phyloP scores from a whole-genome alignment of 1,140 invertebrate genomes.

The Monomorium pharaonis region DNA sequence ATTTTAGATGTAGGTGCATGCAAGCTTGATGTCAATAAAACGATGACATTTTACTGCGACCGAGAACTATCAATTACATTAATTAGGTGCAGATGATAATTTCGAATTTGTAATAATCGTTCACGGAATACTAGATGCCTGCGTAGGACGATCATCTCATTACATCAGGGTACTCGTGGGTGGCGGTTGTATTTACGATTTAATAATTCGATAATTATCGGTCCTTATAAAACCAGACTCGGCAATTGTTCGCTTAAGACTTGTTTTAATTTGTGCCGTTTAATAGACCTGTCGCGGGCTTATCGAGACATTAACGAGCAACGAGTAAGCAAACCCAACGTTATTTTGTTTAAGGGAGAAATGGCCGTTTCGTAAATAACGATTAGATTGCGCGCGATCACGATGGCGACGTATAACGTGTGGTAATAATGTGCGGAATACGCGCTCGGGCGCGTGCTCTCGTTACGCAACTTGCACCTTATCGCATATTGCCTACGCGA shows the following conservation, averaged over 20 bases:
- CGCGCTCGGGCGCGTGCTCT: background rate
- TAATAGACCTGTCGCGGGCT: conserved; percentile 12
- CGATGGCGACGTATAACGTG: background rate
- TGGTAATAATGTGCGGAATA: conserved; percentile 3
- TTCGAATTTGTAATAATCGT: conserved; percentile 21
- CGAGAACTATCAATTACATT: background rate
- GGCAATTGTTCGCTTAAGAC: conserved; percentile 45
- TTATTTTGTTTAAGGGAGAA: background rate
- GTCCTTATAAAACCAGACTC: conserved; percentile 48
- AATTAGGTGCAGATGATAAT: conserved; percentile 1
- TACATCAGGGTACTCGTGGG: conserved; percentile 46
- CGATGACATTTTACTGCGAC: background rate
- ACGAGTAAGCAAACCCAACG: background rate
- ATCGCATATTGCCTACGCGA: conserved; percentile 24
- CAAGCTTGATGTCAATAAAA: background rate
- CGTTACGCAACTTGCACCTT: conserved; percentile 13
- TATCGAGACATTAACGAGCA: conserved; percentile 35
- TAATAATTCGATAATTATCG: conserved; percentile 71
- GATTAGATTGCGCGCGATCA: background rate
- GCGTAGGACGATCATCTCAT: conserved; percentile 63
- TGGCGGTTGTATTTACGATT: conserved; percentile 53
- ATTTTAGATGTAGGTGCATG: too few relatives aligned
- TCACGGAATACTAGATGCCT: background rate
- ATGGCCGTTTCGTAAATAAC: conserved; percentile 27
- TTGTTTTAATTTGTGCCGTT: conserved; percentile 5